phyloP scores from a whole-genome alignment of 2,113 vertebrate genomes.

The Pelvicachromis taeniatus region DNA sequence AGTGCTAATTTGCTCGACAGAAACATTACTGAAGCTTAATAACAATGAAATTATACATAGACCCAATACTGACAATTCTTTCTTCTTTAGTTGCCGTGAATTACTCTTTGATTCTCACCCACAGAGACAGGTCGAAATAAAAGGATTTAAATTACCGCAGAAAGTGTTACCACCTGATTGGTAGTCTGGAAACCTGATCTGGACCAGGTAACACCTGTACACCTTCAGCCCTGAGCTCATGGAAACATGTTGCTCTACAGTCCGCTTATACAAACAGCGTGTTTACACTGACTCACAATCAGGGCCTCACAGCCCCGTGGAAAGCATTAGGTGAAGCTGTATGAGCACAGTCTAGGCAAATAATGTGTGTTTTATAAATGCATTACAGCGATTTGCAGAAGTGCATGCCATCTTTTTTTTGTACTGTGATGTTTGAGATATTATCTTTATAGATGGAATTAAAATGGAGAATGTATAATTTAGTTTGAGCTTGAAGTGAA shows the following conservation, averaged over 20 bases:
- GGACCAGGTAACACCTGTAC: neutral
- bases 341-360: neutral
- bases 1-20: neutral
- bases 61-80: neutral
- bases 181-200: constrained; percentile 5
- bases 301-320: neutral
- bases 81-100: neutral
- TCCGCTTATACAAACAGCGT: neutral
- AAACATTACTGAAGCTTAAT: neutral
- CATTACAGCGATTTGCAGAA: neutral
- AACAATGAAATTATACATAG: neutral
- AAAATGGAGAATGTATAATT: neutral
- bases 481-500: neutral
- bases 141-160: neutral
- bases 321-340: neutral
- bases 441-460: neutral
- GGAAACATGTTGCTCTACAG: constrained; percentile 25
- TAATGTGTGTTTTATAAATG: neutral
- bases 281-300: neutral
- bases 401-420: neutral
- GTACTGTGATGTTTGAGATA: neutral
- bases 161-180: neutral
- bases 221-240: constrained; percentile 18
- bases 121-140: neutral
- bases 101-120: neutral